A percentile compares a stretch with the other conserved stretches of the same genome.
Evolutionary conservation across 2,888 invertebrate species (phyloP).

Genomic region (Tetrapedia diversipes): DNA sequence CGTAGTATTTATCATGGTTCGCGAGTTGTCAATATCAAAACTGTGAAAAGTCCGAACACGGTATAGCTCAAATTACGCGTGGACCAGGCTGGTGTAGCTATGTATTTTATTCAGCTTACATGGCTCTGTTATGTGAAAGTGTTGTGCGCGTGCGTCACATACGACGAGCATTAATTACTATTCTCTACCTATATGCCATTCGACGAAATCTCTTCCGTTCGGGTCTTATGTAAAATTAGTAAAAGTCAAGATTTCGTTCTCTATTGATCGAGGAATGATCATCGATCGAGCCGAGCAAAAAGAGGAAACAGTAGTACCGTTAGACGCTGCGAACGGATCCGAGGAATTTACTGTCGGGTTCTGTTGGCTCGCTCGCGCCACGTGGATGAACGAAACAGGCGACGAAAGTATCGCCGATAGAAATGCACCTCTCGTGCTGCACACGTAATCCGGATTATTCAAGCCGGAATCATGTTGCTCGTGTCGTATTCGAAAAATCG

Average conservation of each 20-base stretch:
- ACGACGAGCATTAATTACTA: slow-evolving; percentile 13
- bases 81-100: not conserved
- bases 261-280: not conserved
- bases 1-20: not conserved
- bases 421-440: slow-evolving; percentile 26
- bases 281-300: not conserved
- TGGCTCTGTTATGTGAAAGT: slow-evolving; percentile 41
- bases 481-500: slow-evolving; percentile 21
- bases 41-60: not conserved
- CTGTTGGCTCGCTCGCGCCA: not conserved
- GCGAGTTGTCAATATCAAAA: not conserved
- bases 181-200: slow-evolving; percentile 8
- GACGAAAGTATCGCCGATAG: slow-evolving; percentile 4
- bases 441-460: slow-evolving; percentile 26
- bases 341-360: slow-evolving; percentile 13
- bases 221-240: slow-evolving; percentile 43
- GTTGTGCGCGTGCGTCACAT: slow-evolving; percentile 20
- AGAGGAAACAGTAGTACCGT: slow-evolving; percentile 42
- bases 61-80: not conserved
- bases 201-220: slow-evolving; percentile 33
- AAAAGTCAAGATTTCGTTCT: slow-evolving; percentile 30
- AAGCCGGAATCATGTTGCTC: not conserved
- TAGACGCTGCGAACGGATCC: slow-evolving; percentile 31
- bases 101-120: slow-evolving; percentile 21
- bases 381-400: not conserved